Evolutionary conservation across 2,113 vertebrate species (phyloP), one percentile per base, ranked within the genome.

Genomic region (Willisornis vidua): DNA sequence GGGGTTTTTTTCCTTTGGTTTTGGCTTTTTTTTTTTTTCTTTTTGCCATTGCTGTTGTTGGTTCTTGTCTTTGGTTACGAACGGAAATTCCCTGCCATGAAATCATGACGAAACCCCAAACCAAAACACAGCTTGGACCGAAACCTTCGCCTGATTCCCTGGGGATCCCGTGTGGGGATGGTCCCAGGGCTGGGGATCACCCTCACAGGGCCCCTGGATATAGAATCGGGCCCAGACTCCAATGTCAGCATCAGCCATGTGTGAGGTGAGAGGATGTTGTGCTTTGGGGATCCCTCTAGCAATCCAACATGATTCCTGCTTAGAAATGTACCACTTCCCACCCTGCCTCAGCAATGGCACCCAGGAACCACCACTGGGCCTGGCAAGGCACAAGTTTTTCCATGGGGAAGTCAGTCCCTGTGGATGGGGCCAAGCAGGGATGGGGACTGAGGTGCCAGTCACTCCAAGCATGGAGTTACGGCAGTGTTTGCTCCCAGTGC

Each of bases 81-180:
- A 79, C 63, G 90, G 96, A 96, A 95, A 96, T 96, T 96, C 96
- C 95, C 96, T 96, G 92, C 96, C 94, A 93, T 88, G 82, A 90
- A 97, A 97, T 92, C 94, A 96, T 92, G 95, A 97, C 7, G 75
- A 95, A 97, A 95, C 85, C 88, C 85, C 75, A 96, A 95, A 96
- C 78, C 90, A 97, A 96, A 97, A 97, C 92, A 94, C 70, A 82
- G 82, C 71, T 58, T 19, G 1, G 82, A 72, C 70, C 1, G 26
- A 95, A 97, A 94, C 58, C 92, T 87, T 78, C 71, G 41, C 85
- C 62, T 24, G 0, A 1, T 61, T 87, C 74, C 77, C 81, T 0
- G 0, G 46, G 61, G 87, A 93, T 75, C 39, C 61, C 12, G 0
- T 10, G 23, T 3, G 10, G 81, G 73, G 57, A 65, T 63, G 46